Evolutionary conservation across 1,140 invertebrate genomes (phyloP).

Genomic region (Drosophila rufa): DNA sequence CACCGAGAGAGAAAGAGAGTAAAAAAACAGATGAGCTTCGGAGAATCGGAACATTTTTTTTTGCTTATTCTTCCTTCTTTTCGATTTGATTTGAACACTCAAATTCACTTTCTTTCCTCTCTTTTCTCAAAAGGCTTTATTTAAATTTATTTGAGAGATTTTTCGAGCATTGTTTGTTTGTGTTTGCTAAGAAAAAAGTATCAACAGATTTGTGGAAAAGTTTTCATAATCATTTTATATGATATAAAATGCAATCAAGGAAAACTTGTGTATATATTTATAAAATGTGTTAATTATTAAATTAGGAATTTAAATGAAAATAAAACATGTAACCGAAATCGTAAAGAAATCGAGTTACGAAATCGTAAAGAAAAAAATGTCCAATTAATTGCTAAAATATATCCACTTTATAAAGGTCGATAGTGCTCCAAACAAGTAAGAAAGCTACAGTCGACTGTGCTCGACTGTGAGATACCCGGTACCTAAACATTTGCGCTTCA

Average conservation of each 20-base stretch:
- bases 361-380: too few species aligned
- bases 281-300: too few species aligned
- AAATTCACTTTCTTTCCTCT: conserved; percentile 17
- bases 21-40: conserved; percentile 18
- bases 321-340: too few species aligned
- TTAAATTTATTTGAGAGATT: background rate
- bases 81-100: background rate
- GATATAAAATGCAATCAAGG: background rate
- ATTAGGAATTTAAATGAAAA: too few species aligned
- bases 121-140: background rate
- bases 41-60: conserved; percentile 1
- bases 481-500: too few species aligned
- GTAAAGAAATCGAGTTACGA: too few species aligned
- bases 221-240: background rate
- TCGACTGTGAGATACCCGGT: too few species aligned
- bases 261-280: too few species aligned
- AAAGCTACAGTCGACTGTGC: too few species aligned
- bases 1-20: background rate
- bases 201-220: background rate
- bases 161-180: conserved; percentile 1
- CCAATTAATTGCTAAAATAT: too few species aligned
- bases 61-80: conserved; percentile 1
- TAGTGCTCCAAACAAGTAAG: background rate
- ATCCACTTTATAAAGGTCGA: background rate
- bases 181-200: background rate